Conservation (phyloP, 2,888 invertebrate genomes). For the Onchidella celtica region DNA sequence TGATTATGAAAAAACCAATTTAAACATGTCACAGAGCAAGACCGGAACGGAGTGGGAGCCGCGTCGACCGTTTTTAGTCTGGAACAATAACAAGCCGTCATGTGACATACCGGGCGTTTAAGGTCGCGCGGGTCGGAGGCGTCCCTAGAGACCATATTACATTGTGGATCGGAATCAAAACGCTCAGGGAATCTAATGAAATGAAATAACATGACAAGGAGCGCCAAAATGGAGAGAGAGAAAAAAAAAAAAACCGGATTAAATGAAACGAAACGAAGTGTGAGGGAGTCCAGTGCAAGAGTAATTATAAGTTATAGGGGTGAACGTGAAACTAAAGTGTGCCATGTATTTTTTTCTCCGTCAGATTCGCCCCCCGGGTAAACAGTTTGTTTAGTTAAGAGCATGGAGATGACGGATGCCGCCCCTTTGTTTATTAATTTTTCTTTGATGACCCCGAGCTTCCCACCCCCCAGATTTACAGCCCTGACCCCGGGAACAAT, state of each 20-base stretch:
- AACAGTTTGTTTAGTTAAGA: conserved; percentile 21
- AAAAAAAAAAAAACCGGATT: too few species aligned
- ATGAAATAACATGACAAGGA: conserved; percentile 37
- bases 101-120: neutral
- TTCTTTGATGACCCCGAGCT: conserved; percentile 11
- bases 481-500: too few species aligned
- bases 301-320: conserved; percentile 12
- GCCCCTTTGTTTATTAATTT: conserved; percentile 29
- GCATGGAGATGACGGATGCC: neutral
- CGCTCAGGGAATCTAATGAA: conserved; percentile 35
- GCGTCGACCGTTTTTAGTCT: neutral
- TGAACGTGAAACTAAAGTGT: conserved; percentile 1
- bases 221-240: conserved; percentile 31
- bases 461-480: too few species aligned
- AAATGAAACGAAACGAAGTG: conserved; percentile 27
- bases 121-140: conserved; percentile 16
- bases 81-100: neutral
- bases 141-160: conserved; percentile 17
- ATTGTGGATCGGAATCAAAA: conserved; percentile 29
- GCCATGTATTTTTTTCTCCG: conserved; percentile 27
- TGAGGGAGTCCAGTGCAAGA: conserved; percentile 5
- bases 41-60: conserved; percentile 13
- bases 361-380: neutral
- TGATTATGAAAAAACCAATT: conserved; percentile 37
- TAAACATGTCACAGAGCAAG: conserved; percentile 3